Conservation (phyloP, 2,888 invertebrate species). For the Alsophila aescularia region DNA sequence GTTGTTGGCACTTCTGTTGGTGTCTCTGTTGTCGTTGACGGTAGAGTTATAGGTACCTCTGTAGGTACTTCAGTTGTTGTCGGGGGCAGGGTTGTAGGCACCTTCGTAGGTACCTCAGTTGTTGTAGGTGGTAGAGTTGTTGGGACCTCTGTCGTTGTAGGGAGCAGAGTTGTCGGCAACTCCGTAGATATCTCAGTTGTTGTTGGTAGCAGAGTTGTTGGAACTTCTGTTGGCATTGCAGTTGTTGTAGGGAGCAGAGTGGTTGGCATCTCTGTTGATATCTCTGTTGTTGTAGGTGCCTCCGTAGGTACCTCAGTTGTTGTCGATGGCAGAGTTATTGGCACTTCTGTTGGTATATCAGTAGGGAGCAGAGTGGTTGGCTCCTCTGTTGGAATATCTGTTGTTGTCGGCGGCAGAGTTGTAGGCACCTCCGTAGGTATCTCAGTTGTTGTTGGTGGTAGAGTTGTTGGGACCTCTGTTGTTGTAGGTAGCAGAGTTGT, state of each 20-base stretch:
- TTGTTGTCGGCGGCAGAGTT: not conserved
- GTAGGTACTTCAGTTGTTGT: not conserved
- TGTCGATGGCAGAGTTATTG: too few species aligned
- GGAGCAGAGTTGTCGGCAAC: not conserved
- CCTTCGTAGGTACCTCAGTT: conserved; percentile 3
- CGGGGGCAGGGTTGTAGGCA: too few species aligned
- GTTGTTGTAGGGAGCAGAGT: too few species aligned
- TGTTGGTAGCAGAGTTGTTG: not conserved
- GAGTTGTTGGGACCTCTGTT: conserved; percentile 2
- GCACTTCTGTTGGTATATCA: conserved; percentile 3
- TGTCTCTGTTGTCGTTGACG: conserved; percentile 9
- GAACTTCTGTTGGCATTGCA: not conserved
- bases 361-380: conserved; percentile 13
- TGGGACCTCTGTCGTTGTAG: not conserved
- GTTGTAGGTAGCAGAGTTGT: not conserved
- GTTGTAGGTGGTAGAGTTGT: conserved; percentile 11
- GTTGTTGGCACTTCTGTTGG: conserved; percentile 11
- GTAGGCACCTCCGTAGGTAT: not conserved
- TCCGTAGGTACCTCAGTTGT: conserved; percentile 1
- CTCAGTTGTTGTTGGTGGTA: conserved; percentile 2
- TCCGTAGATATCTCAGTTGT: conserved; percentile 7
- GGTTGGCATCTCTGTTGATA: not conserved
- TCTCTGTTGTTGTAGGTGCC: conserved; percentile 6
- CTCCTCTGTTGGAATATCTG: not conserved
- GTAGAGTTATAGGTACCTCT: not conserved